These are phyloP conservation scores for Chamaetylas fuelleborni DNA, from an alignment of 2,113 vertebrate species.

Conservation along the genomic window DNA sequence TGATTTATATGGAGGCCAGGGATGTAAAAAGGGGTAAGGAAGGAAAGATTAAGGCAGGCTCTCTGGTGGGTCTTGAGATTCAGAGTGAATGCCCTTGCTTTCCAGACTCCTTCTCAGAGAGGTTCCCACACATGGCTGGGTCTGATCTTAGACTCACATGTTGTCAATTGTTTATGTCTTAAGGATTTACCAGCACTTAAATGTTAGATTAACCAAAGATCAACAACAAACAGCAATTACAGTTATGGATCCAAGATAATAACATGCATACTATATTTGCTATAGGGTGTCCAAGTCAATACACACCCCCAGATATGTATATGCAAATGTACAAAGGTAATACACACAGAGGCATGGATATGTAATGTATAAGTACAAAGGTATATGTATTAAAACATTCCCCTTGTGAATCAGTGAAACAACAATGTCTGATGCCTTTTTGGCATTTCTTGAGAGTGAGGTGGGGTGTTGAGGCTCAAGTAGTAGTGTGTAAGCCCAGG, in stretches of 20 bases:
- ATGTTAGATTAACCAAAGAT: neutral
- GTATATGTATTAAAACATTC: neutral
- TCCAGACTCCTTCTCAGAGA: neutral
- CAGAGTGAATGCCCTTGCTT: neutral
- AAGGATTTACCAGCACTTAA: neutral
- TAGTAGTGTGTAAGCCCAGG: neutral
- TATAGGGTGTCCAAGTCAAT: neutral
- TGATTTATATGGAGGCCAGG: neutral
- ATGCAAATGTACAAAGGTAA: neutral
- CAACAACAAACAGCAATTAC: too few species aligned
- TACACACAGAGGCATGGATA: too few species aligned
- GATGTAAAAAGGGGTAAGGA: neutral
- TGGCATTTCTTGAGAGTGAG: neutral
- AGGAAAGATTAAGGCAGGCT: neutral
- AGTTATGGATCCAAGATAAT: neutral
- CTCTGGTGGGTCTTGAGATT: neutral
- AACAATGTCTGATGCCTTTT: neutral
- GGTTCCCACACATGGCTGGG: neutral
- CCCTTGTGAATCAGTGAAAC: neutral
- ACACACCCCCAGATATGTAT: neutral
- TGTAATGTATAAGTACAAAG: neutral
- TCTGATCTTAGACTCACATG: neutral
- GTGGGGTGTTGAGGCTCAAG: neutral
- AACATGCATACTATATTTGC: neutral
- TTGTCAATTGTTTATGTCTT: neutral